Percentiles rank a stretch among this genome's conserved stretches.
Conservation (phyloP, 2,888 invertebrate species). For the Diplazon laetatorius region DNA sequence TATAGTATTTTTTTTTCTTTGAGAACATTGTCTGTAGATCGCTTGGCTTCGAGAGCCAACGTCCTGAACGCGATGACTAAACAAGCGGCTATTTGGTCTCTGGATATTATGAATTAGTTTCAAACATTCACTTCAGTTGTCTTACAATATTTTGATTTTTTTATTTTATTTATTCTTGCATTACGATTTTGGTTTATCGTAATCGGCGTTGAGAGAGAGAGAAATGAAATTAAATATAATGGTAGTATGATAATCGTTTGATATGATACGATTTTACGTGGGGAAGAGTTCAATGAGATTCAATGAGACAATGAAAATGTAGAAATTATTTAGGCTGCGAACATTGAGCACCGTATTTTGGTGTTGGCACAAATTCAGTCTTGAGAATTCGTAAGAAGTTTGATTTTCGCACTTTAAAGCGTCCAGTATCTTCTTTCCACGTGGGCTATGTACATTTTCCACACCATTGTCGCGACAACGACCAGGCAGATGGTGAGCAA, state of each 20-base stretch:
- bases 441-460: constrained; percentile 36
- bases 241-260: neutral
- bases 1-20: too few relatives aligned
- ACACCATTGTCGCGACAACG: constrained; percentile 9
- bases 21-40: neutral
- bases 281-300: too few relatives aligned
- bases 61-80: neutral
- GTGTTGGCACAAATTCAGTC: constrained; percentile 12
- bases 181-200: constrained; percentile 2
- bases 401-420: neutral
- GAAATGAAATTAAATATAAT: neutral
- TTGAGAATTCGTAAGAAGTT: constrained; percentile 3
- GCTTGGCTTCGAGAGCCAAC: neutral
- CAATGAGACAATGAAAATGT: too few relatives aligned
- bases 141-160: too few relatives aligned
- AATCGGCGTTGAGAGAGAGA: neutral
- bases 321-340: too few relatives aligned
- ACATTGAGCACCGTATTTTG: neutral
- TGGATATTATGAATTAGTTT: neutral
- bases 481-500: constrained; percentile 14
- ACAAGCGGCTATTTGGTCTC: neutral
- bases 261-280: neutral
- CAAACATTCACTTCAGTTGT: neutral
- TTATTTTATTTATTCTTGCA: constrained; percentile 10
- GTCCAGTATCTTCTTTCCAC: constrained; percentile 36